phyloP scores from a whole-genome alignment of 1,140 invertebrate species.

The Micrasema longulum region DNA sequence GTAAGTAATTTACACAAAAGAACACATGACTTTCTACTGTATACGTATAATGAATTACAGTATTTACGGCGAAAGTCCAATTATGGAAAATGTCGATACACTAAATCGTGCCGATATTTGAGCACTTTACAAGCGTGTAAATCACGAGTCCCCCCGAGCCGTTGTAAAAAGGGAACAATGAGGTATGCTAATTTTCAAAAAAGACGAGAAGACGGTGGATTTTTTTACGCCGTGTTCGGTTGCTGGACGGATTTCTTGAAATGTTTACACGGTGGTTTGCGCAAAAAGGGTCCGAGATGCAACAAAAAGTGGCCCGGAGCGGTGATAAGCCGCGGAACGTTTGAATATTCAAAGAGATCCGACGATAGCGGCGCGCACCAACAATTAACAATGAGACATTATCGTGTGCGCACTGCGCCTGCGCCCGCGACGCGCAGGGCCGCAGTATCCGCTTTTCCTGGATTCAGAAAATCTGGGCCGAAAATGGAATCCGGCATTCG shows the following conservation, averaged over 20 bases:
- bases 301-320: slow-evolving; percentile 50
- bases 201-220: background rate
- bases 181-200: background rate
- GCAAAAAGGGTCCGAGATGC: no score
- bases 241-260: background rate
- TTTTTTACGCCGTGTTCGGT: background rate
- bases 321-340: slow-evolving; percentile 50
- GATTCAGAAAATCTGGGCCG: background rate
- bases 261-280: no score
- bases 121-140: slow-evolving; percentile 36
- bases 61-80: slow-evolving; percentile 36
- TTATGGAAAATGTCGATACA: slow-evolving; percentile 31
- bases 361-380: slow-evolving; percentile 50
- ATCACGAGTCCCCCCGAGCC: background rate
- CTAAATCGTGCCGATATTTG: slow-evolving; percentile 43
- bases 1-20: slow-evolving; percentile 10
- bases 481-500: background rate
- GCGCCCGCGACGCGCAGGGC: slow-evolving; percentile 34
- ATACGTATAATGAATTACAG: slow-evolving; percentile 35
- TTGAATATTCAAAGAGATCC: slow-evolving; percentile 55
- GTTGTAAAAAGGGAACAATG: slow-evolving; percentile 6
- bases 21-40: slow-evolving; percentile 24
- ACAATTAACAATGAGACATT: slow-evolving; percentile 56
- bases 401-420: slow-evolving; percentile 45
- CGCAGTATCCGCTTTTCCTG: slow-evolving; percentile 1